Evolutionary conservation across 2,888 invertebrate genomes (phyloP), one percentile per base, ranked within the genome.

Genomic region (Hemithea aestivaria): DNA sequence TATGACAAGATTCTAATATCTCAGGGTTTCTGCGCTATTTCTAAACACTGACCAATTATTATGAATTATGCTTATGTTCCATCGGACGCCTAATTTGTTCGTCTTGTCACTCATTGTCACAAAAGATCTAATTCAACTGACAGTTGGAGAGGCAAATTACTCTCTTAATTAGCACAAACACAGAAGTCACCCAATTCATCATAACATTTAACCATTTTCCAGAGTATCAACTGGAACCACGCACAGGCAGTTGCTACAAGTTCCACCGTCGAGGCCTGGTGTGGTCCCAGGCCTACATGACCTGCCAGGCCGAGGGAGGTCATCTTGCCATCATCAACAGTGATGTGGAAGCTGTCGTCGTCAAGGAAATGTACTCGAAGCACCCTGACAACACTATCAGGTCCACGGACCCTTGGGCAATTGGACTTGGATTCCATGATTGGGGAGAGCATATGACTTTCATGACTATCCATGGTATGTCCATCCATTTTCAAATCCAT

Each of bases 211-310:
- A n/a, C 8, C 9, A n/a, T n/a, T n/a, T 48, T 53, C 6, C 51
- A 77, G 77, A 44, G 11, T 77, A 77, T 40, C 28, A 1, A 0
- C 20, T 59, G 1, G 64, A 73, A 6, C 1, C 21, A 0, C 42
- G 61, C 7, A 74, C 75, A 6, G 33, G 33, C 4, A 67, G 53
- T 20, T 77, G 76, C 33, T 77, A 77, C 50, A 76, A 77, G 47
- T 71, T 74, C 45, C 75, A 76, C 45, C 40, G 31, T 0, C 40
- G 52, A 1, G 63, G 69, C 1, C 51, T 62, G 1, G 57, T 55
- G 2, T 77, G 70, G 63, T 51, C 64, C 0, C 48, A 67, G 0
- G 77, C 74, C 0, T 62, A 57, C 51, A 66, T 71, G 58, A 45
- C 66, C 1, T 77, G 77, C 27, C 36, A 56, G 1, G 68, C 67